These are phyloP conservation scores for Stomatorhinus walkeri DNA, from an alignment of 2,797 vertebrate genomes.

Conservation along the genomic window DNA sequence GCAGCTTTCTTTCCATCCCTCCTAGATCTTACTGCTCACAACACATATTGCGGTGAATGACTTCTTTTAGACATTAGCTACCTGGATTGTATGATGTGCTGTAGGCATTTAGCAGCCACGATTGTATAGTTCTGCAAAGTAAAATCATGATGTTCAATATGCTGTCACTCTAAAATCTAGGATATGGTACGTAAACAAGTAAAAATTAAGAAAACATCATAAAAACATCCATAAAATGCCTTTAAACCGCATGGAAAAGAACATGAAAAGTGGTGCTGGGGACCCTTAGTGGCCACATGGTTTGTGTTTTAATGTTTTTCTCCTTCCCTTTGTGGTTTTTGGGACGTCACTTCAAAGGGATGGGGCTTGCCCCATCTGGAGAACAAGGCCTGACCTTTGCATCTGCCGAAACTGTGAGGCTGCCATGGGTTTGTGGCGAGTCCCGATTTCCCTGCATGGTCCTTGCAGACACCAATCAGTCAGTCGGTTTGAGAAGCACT, in stretches of 20 bases:
- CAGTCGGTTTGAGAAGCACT: neutral
- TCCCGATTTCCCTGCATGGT: neutral
- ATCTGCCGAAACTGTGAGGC: neutral
- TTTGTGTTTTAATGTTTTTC: neutral
- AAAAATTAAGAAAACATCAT: neutral
- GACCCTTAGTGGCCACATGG: neutral
- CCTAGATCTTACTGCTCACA: neutral
- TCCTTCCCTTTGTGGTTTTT: neutral
- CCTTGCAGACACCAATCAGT: neutral
- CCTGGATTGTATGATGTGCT: neutral
- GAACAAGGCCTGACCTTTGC: neutral
- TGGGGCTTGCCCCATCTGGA: conserved; percentile 1
- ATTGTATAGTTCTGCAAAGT: neutral
- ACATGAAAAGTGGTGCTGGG: neutral
- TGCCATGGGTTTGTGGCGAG: neutral
- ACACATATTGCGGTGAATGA: neutral
- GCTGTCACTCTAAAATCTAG: neutral
- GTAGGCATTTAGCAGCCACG: neutral
- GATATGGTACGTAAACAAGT: neutral
- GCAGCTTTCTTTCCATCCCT: neutral
- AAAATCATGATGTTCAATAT: neutral
- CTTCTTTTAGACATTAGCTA: neutral
- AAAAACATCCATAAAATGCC: neutral
- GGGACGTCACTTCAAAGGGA: neutral
- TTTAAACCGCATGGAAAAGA: neutral